Conservation (phyloP, 2,888 invertebrate species). For the Portevinia maculata region DNA sequence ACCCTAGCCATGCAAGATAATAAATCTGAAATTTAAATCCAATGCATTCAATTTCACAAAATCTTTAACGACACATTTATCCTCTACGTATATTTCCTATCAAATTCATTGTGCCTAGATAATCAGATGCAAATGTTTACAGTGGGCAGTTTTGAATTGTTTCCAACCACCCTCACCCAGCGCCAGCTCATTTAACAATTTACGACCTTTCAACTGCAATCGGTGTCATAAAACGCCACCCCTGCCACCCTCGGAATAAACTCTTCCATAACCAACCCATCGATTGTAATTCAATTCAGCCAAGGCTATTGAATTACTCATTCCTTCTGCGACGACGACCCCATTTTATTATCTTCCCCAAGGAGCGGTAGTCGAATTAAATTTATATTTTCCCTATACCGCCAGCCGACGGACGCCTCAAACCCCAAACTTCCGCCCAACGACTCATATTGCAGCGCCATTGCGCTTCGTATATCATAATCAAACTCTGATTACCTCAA, state of each 20-base stretch:
- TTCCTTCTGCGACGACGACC: neutral
- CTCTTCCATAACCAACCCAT: constrained; percentile 16
- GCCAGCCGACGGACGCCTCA: neutral
- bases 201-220: constrained; percentile 46
- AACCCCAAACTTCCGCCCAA: neutral
- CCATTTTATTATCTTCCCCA: constrained; percentile 11
- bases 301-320: constrained; percentile 11
- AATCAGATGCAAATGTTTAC: constrained; percentile 3
- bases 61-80: neutral
- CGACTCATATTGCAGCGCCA: constrained; percentile 19
- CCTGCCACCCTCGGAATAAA: constrained; percentile 23
- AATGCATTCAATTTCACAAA: neutral
- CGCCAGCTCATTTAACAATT: constrained; percentile 45
- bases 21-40: too few species aligned
- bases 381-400: constrained; percentile 28
- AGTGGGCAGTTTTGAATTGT: neutral
- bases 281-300: constrained; percentile 42
- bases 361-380: constrained; percentile 27
- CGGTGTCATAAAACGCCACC: constrained; percentile 43
- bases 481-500: constrained; percentile 47
- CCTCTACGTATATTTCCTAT: neutral
- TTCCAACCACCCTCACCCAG: neutral
- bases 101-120: neutral
- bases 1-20: too few species aligned
- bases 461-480: constrained; percentile 39